Percentiles rank a stretch among this genome's conserved stretches.
These are phyloP conservation scores for Pelmatolapia mariae DNA, from an alignment of 2,113 vertebrate species.

Conservation along the genomic window DNA sequence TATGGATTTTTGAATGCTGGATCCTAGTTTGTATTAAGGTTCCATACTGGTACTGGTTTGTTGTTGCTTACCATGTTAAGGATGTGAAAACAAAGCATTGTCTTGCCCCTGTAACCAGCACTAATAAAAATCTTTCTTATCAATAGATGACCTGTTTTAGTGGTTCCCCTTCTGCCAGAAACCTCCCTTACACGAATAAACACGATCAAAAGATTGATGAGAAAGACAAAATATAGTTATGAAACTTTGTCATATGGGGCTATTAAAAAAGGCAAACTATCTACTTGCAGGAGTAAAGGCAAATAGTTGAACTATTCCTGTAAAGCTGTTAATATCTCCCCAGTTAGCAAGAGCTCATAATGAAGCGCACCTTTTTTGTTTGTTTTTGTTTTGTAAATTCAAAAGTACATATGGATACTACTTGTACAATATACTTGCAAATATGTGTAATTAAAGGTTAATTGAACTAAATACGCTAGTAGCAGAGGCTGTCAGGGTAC, in stretches of 20 bases:
- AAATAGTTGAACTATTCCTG: not conserved
- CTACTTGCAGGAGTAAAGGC: not conserved
- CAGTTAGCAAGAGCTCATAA: not conserved
- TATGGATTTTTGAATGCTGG: not conserved
- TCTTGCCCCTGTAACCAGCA: not conserved
- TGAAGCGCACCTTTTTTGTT: not conserved
- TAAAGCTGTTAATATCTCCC: not conserved
- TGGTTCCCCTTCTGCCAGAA: not conserved
- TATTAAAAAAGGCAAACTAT: not conserved
- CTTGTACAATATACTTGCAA: not conserved
- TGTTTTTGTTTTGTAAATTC: not conserved
- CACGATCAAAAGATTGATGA: not conserved
- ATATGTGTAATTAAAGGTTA: not conserved
- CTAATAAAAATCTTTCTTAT: not conserved
- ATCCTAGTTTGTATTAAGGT: not conserved
- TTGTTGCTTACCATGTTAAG: not conserved
- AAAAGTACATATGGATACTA: not conserved
- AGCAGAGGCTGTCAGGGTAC: not conserved
- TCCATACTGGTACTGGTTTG: not conserved
- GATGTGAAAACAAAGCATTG: not conserved
- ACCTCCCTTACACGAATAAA: not conserved
- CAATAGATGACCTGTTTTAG: not conserved
- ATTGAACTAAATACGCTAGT: not conserved
- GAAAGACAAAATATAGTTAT: not conserved
- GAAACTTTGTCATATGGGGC: fast-evolving